Percentiles rank a stretch among this genome's conserved stretches.
These are phyloP conservation scores for Lepisosteus oculatus DNA, from an alignment of 2,113 vertebrate genomes.

Conservation along the genomic window DNA sequence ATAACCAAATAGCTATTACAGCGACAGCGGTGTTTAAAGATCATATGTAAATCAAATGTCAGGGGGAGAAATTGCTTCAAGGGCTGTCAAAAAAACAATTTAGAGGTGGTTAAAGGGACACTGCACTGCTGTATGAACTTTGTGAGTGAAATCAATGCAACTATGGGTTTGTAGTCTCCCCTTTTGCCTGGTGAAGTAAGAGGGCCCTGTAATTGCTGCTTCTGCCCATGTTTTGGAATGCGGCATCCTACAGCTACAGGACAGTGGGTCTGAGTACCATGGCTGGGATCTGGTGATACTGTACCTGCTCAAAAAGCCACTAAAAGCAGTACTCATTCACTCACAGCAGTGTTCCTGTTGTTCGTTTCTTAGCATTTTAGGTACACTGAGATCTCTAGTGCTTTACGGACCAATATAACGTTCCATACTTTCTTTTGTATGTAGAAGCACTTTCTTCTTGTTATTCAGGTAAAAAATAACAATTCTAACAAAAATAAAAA, in stretches of 20 bases:
- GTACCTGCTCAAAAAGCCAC: no score
- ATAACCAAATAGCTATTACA: constrained; percentile 84
- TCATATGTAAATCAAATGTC: constrained; percentile 98
- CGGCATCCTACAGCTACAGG: not conserved
- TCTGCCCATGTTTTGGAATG: not conserved
- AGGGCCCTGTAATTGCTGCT: not conserved
- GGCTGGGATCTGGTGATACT: no score
- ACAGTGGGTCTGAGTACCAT: not conserved
- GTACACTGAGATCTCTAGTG: no score
- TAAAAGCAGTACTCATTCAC: no score
- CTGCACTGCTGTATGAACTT: constrained; percentile 71
- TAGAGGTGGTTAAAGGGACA: constrained; percentile 88
- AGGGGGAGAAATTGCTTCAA: constrained; percentile 77
- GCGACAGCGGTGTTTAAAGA: constrained; percentile 85
- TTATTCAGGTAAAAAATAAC: no score
- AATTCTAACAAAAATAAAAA: no score
- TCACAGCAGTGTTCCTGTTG: no score
- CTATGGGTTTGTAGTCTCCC: constrained; percentile 53
- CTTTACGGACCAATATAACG: no score
- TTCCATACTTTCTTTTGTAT: no score
- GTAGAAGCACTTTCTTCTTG: no score
- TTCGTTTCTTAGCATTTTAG: no score
- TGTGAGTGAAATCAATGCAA: constrained; percentile 72
- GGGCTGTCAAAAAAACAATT: constrained; percentile 92
- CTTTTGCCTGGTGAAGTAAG: constrained; percentile 43